Percentiles rank a stretch among this genome's conserved stretches.
These are phyloP conservation scores for Gnathonemus echidnorhynchus DNA, from an alignment of 2,113 vertebrate genomes.

Conservation along the genomic window DNA sequence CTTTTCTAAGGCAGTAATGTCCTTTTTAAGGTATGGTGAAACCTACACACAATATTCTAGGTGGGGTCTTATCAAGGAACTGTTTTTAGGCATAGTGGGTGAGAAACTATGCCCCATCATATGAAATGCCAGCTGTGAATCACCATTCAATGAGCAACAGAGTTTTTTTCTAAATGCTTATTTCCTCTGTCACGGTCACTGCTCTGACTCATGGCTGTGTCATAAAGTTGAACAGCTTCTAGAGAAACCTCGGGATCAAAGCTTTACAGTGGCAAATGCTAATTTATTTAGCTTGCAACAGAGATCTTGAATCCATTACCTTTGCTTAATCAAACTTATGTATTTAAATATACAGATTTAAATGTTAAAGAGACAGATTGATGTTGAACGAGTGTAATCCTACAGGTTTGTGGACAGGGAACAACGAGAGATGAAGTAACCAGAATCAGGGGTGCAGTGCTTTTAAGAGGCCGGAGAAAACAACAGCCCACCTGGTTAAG, in stretches of 20 bases:
- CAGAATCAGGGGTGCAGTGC: not conserved
- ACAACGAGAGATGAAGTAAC: not conserved
- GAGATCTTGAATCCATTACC: not conserved
- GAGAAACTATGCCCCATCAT: not conserved
- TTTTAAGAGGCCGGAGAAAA: not conserved
- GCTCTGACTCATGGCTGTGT: conserved; percentile 1
- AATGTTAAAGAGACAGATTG: not conserved
- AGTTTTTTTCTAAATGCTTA: not conserved
- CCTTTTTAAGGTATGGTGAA: too few species aligned
- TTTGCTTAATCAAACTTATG: not conserved
- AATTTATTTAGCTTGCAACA: not conserved
- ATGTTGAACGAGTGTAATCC: not conserved
- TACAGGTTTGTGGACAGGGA: not conserved
- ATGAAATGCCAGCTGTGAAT: not conserved
- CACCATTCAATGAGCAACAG: not conserved
- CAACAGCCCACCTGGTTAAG: not conserved
- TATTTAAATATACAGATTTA: not conserved
- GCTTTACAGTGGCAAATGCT: not conserved
- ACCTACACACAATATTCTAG: too few species aligned
- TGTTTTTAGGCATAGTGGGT: not conserved
- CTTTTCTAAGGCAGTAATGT: too few species aligned
- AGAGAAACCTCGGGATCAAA: not conserved
- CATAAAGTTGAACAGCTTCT: not conserved
- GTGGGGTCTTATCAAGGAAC: too few species aligned
- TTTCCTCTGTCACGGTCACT: not conserved